Conservation (phyloP, 2,113 vertebrate species). For the Macrotis lagotis region DNA sequence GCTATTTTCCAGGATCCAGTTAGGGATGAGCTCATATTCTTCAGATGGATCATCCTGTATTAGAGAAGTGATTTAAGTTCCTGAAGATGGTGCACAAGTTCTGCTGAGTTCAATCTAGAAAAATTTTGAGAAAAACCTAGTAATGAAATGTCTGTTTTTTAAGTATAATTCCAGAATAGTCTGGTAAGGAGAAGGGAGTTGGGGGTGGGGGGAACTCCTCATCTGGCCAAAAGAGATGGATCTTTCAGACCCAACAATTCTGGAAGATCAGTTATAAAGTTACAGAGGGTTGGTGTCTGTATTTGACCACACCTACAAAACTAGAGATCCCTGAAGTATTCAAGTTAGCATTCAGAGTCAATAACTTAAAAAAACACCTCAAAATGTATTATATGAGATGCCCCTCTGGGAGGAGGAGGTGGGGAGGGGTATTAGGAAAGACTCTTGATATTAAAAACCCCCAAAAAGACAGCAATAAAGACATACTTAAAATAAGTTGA, state of each 20-base stretch:
- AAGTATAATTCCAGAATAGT: neutral
- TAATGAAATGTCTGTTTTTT: neutral
- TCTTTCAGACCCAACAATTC: neutral
- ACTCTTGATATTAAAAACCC: neutral
- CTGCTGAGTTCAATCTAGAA: neutral
- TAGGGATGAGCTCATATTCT: neutral
- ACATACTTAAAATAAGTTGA: neutral
- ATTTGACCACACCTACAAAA: neutral
- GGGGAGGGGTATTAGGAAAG: neutral
- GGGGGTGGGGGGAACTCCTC: neutral
- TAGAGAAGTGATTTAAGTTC: neutral
- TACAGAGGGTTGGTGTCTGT: neutral
- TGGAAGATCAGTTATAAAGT: neutral
- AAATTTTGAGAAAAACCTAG: neutral
- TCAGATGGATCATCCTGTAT: neutral
- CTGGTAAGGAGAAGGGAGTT: neutral
- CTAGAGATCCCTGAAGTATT: neutral
- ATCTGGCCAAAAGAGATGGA: neutral
- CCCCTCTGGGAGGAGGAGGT: neutral
- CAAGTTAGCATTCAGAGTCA: neutral
- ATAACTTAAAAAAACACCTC: neutral
- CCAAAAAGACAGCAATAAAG: neutral
- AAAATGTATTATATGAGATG: neutral
- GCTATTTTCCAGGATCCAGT: neutral
- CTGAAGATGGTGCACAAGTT: neutral